Evolutionary conservation across 2,888 invertebrate genomes (phyloP).

Genomic region (Drosophila histrio): DNA sequence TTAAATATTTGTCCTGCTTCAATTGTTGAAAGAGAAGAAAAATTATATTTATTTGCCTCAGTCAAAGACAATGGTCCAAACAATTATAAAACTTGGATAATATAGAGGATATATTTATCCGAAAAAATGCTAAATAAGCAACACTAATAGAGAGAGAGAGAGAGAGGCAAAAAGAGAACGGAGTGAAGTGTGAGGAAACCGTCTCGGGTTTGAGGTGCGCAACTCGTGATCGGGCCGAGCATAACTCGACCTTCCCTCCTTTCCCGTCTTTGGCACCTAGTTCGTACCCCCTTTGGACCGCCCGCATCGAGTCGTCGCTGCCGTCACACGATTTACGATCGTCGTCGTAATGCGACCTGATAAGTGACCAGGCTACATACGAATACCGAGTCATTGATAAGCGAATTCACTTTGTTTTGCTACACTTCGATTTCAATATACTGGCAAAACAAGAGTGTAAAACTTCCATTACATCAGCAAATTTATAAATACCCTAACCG

Average conservation of each 20-base stretch:
- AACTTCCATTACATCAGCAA: conserved; percentile 32
- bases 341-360: conserved; percentile 38
- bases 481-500: conserved; percentile 9
- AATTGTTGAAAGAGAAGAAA: too few relatives aligned
- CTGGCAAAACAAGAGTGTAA: conserved; percentile 25
- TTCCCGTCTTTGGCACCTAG: too few relatives aligned
- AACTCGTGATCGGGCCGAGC: conserved; percentile 42
- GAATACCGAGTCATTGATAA: conserved; percentile 34
- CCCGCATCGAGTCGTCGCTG: background rate
- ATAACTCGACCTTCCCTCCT: background rate
- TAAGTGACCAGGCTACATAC: conserved; percentile 18
- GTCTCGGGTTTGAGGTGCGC: conserved; percentile 11
- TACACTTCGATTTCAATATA: conserved; percentile 19
- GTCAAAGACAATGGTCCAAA: too few relatives aligned
- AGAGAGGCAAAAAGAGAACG: background rate
- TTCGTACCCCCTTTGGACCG: background rate
- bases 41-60: too few relatives aligned
- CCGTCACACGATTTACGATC: conserved; percentile 39
- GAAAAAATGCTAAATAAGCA: too few relatives aligned
- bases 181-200: background rate
- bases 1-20: too few relatives aligned
- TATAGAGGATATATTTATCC: too few relatives aligned
- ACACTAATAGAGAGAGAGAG: too few relatives aligned
- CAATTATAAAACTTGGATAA: too few relatives aligned
- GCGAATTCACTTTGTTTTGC: conserved; percentile 25